Percentiles rank a stretch among this genome's conserved stretches.
Evolutionary conservation across 2,797 vertebrate species (phyloP).

Genomic region (Artibeus lituratus): DNA sequence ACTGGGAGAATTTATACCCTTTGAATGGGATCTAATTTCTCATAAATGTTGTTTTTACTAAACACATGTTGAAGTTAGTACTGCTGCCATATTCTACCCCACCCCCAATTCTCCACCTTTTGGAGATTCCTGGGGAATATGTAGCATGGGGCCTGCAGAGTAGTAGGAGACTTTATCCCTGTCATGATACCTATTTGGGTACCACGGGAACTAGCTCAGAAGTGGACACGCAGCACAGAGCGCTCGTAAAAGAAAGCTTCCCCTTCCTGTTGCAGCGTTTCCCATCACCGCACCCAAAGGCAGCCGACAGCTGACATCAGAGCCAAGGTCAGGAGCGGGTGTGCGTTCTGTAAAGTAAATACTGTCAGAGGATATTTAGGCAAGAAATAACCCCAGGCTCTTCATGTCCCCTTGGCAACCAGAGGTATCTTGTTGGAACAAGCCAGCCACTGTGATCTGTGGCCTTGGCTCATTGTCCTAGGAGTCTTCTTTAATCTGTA

Average conservation of each 20-base stretch:
- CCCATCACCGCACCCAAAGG: background rate
- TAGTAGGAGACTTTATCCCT: background rate
- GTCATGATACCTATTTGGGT: background rate
- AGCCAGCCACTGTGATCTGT: background rate
- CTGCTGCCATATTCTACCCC: background rate
- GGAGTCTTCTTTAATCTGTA: background rate
- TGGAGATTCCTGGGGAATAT: background rate
- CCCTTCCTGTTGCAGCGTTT: background rate
- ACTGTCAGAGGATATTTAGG: background rate
- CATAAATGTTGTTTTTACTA: conserved; percentile 40
- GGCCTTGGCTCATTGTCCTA: background rate
- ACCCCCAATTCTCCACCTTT: background rate
- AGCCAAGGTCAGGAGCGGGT: background rate
- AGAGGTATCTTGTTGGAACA: background rate
- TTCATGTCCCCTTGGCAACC: background rate
- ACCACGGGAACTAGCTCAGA: background rate
- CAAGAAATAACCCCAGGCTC: background rate
- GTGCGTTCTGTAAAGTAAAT: background rate
- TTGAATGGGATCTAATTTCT: conserved; percentile 67
- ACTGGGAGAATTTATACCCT: conserved; percentile 60
- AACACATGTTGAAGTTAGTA: conserved; percentile 8
- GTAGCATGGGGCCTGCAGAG: background rate
- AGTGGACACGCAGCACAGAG: background rate
- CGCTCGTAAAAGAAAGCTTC: background rate
- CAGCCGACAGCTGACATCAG: background rate